Percentiles rank a stretch among this genome's conserved stretches.
Conservation (phyloP, 2,888 invertebrate genomes). For the Athetis lepigone region DNA sequence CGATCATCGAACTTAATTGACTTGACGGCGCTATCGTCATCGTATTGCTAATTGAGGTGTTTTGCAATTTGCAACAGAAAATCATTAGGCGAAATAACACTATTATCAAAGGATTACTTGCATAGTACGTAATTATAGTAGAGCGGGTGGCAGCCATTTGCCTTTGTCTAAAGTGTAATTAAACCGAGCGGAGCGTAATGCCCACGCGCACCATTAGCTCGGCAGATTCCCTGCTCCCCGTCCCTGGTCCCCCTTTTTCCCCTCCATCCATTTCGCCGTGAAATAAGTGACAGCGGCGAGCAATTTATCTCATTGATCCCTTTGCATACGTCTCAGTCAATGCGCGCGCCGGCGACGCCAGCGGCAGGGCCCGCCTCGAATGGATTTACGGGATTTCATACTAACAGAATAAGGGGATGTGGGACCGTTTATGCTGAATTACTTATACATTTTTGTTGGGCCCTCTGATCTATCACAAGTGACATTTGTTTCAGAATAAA, state of each 20-base stretch:
- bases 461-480: conserved; percentile 71
- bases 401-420: conserved; percentile 74
- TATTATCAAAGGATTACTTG: conserved; percentile 48
- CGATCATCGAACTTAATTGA: conserved; percentile 51
- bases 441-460: conserved; percentile 74
- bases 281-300: conserved; percentile 84
- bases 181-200: conserved; percentile 75
- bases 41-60: conserved; percentile 28
- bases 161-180: conserved; percentile 76
- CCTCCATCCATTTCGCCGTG: conserved; percentile 74
- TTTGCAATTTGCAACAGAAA: conserved; percentile 39
- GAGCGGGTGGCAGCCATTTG: conserved; percentile 62
- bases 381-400: conserved; percentile 80
- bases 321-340: conserved; percentile 88
- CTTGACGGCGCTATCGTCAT: conserved; percentile 14
- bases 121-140: conserved; percentile 51
- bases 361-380: conserved; percentile 66
- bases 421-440: conserved; percentile 76
- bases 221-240: conserved; percentile 63
- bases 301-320: conserved; percentile 88
- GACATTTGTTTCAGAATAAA: conserved; percentile 66
- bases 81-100: conserved; percentile 44
- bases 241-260: conserved; percentile 54
- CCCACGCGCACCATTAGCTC: conserved; percentile 83
- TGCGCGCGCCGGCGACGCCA: conserved; percentile 72